These are phyloP conservation scores for Anolis carolinensis DNA, from an alignment of 2,113 vertebrate species.

Conservation along the genomic window DNA sequence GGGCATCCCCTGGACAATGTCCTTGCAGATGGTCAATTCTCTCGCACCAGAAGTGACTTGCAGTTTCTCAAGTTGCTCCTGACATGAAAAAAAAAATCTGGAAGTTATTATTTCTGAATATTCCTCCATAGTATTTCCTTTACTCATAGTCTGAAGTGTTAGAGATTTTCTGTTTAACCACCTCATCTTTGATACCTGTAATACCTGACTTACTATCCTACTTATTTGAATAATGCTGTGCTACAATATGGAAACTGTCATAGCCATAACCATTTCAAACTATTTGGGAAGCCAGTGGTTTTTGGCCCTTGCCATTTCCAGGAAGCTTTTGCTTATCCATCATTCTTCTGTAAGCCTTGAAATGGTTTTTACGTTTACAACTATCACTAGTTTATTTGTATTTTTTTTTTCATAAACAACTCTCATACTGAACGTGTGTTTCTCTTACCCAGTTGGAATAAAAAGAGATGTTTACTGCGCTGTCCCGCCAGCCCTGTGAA, in stretches of 20 bases:
- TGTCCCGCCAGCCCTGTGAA: conserved; percentile 37
- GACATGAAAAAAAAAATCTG: too few relatives aligned
- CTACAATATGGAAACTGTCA: not conserved
- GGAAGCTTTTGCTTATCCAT: not conserved
- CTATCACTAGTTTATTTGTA: not conserved
- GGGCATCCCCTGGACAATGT: too few relatives aligned
- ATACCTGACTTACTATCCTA: too few relatives aligned
- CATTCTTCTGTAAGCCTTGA: not conserved
- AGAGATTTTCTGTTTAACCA: not conserved
- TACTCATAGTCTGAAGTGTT: not conserved
- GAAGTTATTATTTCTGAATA: not conserved
- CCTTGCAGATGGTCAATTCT: too few relatives aligned
- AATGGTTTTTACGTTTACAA: not conserved
- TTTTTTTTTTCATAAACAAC: not conserved
- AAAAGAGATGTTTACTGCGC: conserved; percentile 36
- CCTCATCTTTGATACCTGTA: not conserved
- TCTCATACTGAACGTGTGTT: not conserved
- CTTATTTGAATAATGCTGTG: not conserved
- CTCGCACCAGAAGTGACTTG: too few relatives aligned
- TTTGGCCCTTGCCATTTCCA: not conserved
- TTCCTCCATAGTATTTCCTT: not conserved
- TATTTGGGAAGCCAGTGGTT: not conserved
- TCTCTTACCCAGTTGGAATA: conserved; percentile 37
- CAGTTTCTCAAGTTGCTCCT: too few relatives aligned
- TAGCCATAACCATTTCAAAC: not conserved